Evolutionary conservation across 2,888 invertebrate species (phyloP), one percentile per base, ranked within the genome.

Genomic region (Eupsilia transversa): DNA sequence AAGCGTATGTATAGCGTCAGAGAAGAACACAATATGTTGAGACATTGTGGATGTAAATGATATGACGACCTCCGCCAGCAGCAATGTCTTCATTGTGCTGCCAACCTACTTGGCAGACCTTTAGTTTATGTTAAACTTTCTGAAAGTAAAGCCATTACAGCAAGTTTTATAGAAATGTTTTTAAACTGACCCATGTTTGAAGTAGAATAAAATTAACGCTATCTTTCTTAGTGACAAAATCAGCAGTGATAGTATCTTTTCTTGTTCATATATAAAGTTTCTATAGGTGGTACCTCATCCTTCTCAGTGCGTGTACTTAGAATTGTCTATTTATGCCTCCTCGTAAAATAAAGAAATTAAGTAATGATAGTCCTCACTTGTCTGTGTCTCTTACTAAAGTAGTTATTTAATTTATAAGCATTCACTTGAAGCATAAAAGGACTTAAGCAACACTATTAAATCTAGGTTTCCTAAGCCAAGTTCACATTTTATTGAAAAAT

Each of bases 31-130:
- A 90, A 90, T 89, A 90, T 89, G 88, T 84, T 82, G 83, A 89
- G 81, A 87, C 85, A 86, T 84, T 87, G 87, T 85, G 84, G 87
- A 92, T 92, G 89, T 89, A 92, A 92, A 94, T 91, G 89, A 90
- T 87, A 86, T 86, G 87, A 86, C 84, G 79, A 84, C 86, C 83
- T 84, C 82, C 87, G 90, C 89, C 89, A 91, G 86, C 79, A 80
- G 66, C 75, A 77, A 60, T 54, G 75, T 68, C 74, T 72, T 71
- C 85, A 87, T 92, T 92, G 89, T 91, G 80, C 88, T 88, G 87
- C 84, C 91, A 94, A 93, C 94, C 94, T 91, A 94, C 93, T 94
- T 94, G 94, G 94, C 93, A 91, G 86, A 86, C 86, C 87, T 89
- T 87, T 82, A 84, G 84, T 90, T 89, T 92, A 94, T 93, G 91